Evolutionary conservation across 1,140 invertebrate genomes (phyloP), one percentile per base, ranked within the genome.

Genomic region (Macrobrachium rosenbergii): DNA sequence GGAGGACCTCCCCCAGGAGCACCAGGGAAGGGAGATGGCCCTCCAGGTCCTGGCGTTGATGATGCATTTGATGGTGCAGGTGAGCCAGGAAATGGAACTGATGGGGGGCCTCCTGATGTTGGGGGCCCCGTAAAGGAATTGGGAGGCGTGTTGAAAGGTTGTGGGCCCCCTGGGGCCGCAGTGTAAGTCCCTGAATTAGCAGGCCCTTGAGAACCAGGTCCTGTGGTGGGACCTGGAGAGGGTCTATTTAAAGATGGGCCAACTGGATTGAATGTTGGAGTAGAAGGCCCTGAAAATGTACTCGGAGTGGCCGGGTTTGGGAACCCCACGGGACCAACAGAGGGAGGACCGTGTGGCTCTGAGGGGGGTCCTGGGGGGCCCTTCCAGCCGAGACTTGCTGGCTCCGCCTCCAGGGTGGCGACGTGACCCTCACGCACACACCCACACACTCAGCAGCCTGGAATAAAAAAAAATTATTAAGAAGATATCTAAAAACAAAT

Each of bases 41-140:
- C 89, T 72, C 89, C 89, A 19, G 89, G 89, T n/a, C 89, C 89
- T n/a, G 89, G 89, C 21, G 89, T 90, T 62, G 89, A 90, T 67
- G 89, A 90, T 67, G 89, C 89, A 90, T 90, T 90, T 62, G 89
- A 90, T 64, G 89, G 89, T 52, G 89, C 89, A 7, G 89, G 89
- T 76, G 89, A 90, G 62, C 89, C 89, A 75, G 89, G 89, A 79
- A 87, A 90, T 62, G 89, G 89, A 72, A 86, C 89, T 23, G 89
- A 90, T 62, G 89, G 87, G 87, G 89, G 89, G 83, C 89, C 52
- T 52, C 52, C 89, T 78, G 89, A 90, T 69, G 89, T 90, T 21
- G 89, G 87, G 59, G 89, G 89, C 87, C 89, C 89, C 83, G 89
- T 81, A 86, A 90, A 90, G 69, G 87, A 88, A 83, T 90, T 90